Evolutionary conservation across 2,888 invertebrate genomes (phyloP), one percentile per base, ranked within the genome.

Genomic region (Folsomia candida): DNA sequence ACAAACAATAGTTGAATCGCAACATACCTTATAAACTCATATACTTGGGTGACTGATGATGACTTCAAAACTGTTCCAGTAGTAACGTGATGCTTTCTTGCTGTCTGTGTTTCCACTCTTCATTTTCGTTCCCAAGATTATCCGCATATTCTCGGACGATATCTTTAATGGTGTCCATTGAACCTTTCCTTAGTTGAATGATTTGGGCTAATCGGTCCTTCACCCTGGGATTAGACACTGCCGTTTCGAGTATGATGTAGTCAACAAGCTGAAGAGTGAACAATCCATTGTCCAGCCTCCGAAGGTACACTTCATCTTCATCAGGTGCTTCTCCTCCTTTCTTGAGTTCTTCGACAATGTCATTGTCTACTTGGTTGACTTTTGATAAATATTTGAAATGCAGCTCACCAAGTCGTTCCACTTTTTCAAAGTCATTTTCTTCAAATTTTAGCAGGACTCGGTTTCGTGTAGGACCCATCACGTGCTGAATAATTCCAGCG

Each of bases 351-450:
- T 81, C 81, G 60, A 92, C 91, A 81, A 94, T 89, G 80, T 89
- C 88, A 24, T 88, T 88, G 83, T 96, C 95, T 1, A 92, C 88
- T 63, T 88, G 85, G 81, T 94, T 91, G 0, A 97, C 94, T 85
- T 94, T 94, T 80, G 94, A 94, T 83, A 94, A 87, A 84, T 97
- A 99, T 83, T 97, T 97, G 82, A 98, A 94, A 85, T 99, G 97
- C 74, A 99, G 85, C 83, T 99, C 99, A 82, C 99, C 86, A 58
- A 99, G 86, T 73, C 99, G 86, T 83, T 99, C 99, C 0, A 99
- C 94, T 85, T 99, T 99, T 83, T 98, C 98, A 81, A 94, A 92
- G 83, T 99, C 98, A 82, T 97, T 97, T 84, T 99, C 99, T 0
- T 91, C 91, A 83, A 99, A 99, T 86, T 99, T 99, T 79, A 91